phyloP scores from a whole-genome alignment of 1,140 invertebrate genomes.

The Cardiocondyla obscurior region DNA sequence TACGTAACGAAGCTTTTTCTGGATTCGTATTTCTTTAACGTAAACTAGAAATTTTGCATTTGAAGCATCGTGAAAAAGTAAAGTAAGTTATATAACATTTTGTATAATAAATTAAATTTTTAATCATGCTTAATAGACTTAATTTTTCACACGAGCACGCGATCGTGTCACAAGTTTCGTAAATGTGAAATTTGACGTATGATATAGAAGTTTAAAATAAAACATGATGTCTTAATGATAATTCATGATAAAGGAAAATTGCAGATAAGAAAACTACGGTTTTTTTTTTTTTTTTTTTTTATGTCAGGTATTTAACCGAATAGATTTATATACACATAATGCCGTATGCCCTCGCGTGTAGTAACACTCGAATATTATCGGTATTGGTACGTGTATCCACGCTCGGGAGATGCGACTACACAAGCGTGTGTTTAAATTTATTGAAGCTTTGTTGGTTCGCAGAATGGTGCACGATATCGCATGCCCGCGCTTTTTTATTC shows the following conservation, averaged over 20 bases:
- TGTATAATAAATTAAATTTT: neutral
- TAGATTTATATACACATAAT: neutral
- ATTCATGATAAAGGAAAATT: neutral
- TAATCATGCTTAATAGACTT: neutral
- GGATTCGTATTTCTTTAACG: neutral
- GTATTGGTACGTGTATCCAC: neutral
- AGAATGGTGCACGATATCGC: neutral
- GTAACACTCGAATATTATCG: conserved; percentile 16
- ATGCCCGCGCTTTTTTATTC: conserved; percentile 30
- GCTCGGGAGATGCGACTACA: neutral
- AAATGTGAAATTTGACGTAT: neutral
- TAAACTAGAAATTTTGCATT: neutral
- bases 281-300: neutral
- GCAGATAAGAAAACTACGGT: neutral
- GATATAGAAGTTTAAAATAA: neutral
- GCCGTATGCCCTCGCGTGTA: neutral
- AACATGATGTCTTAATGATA: too few relatives aligned
- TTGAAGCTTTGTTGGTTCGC: conserved; percentile 31
- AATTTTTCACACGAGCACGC: neutral
- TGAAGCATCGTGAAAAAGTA: neutral
- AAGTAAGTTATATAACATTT: neutral
- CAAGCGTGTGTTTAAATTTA: conserved; percentile 30
- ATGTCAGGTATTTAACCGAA: neutral
- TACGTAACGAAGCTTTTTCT: neutral
- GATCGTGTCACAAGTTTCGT: neutral